These are phyloP conservation scores for Tyrannus savana DNA, from an alignment of 2,113 vertebrate species.

Conservation along the genomic window DNA sequence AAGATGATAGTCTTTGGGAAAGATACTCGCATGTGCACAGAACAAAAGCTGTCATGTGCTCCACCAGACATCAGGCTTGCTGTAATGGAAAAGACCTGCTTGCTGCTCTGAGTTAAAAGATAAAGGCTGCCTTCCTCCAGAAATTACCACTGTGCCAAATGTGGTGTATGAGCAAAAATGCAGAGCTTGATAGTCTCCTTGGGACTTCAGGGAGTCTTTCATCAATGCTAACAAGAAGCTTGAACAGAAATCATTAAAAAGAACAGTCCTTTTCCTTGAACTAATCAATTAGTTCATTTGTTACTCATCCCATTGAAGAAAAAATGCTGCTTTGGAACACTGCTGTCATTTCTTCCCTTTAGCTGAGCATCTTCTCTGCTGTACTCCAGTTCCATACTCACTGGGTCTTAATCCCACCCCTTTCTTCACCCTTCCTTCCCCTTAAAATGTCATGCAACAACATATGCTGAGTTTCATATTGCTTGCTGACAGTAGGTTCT, in stretches of 20 bases:
- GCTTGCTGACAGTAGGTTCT: not conserved
- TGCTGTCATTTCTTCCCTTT: not conserved
- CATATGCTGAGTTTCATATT: rapidly evolving
- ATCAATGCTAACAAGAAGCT: not conserved
- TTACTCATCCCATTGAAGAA: not conserved
- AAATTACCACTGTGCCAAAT: not conserved
- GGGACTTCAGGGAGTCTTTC: not conserved
- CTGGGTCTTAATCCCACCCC: not conserved
- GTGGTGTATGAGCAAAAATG: rapidly evolving
- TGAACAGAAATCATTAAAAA: not conserved
- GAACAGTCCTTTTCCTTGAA: not conserved
- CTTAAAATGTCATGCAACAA: not conserved
- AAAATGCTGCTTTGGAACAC: not conserved
- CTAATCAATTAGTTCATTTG: not conserved
- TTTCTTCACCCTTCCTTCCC: not conserved
- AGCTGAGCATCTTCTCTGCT: not conserved
- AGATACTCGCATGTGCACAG: rapidly evolving
- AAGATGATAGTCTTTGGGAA: not conserved
- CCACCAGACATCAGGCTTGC: not conserved
- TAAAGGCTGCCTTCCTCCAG: not conserved
- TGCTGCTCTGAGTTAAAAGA: not conserved
- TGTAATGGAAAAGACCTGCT: not conserved
- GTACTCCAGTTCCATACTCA: not conserved
- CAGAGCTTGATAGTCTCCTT: not conserved
- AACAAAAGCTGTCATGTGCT: not conserved